phyloP scores from a whole-genome alignment of 2,888 invertebrate species.

The Meandrusa payeni region DNA sequence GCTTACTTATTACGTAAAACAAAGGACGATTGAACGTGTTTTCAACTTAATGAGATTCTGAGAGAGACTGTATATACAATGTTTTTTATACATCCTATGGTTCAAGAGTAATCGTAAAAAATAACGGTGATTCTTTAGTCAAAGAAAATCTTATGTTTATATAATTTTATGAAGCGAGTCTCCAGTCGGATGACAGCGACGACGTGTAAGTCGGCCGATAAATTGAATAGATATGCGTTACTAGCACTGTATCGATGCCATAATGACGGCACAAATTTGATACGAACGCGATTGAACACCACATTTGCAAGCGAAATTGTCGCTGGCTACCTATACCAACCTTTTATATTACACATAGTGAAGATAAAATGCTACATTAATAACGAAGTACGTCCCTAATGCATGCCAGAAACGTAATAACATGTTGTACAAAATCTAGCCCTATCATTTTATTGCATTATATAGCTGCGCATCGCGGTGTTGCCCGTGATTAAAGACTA shows the following conservation, averaged over 20 bases:
- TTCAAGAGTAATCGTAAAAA: background rate
- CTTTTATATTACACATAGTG: background rate
- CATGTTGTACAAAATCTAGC: too few species aligned
- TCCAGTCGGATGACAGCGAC: background rate
- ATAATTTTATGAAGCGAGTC: background rate
- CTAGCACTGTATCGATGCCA: conserved; percentile 11
- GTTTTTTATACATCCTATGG: too few species aligned
- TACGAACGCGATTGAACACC: conserved; percentile 5
- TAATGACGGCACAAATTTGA: conserved; percentile 14
- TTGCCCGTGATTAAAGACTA: too few species aligned
- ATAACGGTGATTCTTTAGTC: background rate
- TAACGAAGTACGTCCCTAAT: background rate
- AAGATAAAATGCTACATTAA: background rate
- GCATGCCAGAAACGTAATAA: too few species aligned
- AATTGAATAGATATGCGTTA: conserved; percentile 17
- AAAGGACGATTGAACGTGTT: too few species aligned
- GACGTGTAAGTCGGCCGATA: conserved; percentile 15
- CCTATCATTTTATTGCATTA: too few species aligned
- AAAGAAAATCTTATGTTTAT: background rate
- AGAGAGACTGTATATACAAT: too few species aligned
- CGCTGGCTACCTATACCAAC: background rate
- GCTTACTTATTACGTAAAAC: too few species aligned
- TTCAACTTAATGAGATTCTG: too few species aligned
- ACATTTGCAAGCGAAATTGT: conserved; percentile 15
- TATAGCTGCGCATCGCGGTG: too few species aligned